phyloP scores from a whole-genome alignment of 2,888 invertebrate species.

The Thera britannica region DNA sequence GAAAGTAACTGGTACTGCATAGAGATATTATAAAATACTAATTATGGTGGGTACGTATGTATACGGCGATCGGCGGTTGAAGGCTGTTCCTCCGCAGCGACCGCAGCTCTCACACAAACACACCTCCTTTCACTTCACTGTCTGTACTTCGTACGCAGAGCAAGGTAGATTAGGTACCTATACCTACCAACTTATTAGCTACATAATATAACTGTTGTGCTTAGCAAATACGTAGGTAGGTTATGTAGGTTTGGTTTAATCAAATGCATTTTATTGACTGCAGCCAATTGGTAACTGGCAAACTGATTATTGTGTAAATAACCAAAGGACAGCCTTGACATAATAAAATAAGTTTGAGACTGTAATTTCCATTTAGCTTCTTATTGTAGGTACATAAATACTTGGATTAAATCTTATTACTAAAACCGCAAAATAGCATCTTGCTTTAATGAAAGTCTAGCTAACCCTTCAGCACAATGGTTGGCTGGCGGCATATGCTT shows the following conservation, averaged over 20 bases:
- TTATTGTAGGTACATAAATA: conserved; percentile 19
- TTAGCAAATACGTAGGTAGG: too few species aligned
- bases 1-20: conserved; percentile 21
- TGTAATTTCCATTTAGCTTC: conserved; percentile 7
- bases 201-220: too few species aligned
- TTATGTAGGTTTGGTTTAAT: too few species aligned
- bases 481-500: neutral
- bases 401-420: conserved; percentile 45
- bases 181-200: neutral
- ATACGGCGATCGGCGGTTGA: conserved; percentile 1
- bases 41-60: neutral
- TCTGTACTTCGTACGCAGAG: neutral
- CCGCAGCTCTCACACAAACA: neutral
- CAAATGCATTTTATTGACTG: too few species aligned
- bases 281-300: too few species aligned
- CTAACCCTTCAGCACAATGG: conserved; percentile 17
- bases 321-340: conserved; percentile 27
- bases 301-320: too few species aligned
- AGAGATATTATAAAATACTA: neutral
- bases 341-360: conserved; percentile 10
- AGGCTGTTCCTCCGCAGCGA: conserved; percentile 16
- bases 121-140: conserved; percentile 25
- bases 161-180: neutral
- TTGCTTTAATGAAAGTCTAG: conserved; percentile 40
- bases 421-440: conserved; percentile 62